phyloP scores from a whole-genome alignment of 2,888 invertebrate species.

The Chaetoderma sp. region DNA sequence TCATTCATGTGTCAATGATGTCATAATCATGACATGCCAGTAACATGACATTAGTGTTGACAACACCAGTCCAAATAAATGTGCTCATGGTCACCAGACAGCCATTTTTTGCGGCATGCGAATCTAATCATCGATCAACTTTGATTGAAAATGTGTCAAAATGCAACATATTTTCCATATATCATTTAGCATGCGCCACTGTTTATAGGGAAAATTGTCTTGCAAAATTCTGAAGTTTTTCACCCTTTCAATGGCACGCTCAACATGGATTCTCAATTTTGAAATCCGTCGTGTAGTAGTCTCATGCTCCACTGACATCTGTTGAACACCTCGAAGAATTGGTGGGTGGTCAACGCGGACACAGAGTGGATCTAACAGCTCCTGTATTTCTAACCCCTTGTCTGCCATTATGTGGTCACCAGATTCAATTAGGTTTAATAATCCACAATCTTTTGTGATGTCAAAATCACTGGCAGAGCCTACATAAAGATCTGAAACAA shows the following conservation, averaged over 20 bases:
- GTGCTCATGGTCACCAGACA: too few relatives aligned
- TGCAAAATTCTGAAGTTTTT: constrained; percentile 26
- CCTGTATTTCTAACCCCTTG: constrained; percentile 34
- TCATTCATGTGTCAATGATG: too few relatives aligned
- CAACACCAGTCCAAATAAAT: too few relatives aligned
- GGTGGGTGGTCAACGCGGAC: constrained; percentile 32
- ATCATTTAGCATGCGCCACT: constrained; percentile 14
- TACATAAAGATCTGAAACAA: constrained; percentile 32
- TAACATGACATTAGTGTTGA: too few relatives aligned
- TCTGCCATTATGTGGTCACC: constrained; percentile 42
- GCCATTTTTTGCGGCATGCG: too few relatives aligned
- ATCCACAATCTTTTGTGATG: constrained; percentile 20
- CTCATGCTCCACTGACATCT: constrained; percentile 15
- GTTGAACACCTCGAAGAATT: constrained; percentile 11
- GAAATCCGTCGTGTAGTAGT: constrained; percentile 30
- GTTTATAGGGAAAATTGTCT: constrained; percentile 1
- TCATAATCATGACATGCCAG: too few relatives aligned
- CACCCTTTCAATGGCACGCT: constrained; percentile 15
- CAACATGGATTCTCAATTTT: constrained; percentile 26
- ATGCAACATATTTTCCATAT: constrained; percentile 16
- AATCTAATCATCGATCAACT: background rate
- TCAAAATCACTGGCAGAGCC: constrained; percentile 37
- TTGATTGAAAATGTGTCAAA: background rate
- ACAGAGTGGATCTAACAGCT: constrained; percentile 22
- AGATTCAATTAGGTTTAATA: constrained; percentile 30